Evolutionary conservation across 1,140 invertebrate genomes (phyloP).

Genomic region (Forficula auricularia): DNA sequence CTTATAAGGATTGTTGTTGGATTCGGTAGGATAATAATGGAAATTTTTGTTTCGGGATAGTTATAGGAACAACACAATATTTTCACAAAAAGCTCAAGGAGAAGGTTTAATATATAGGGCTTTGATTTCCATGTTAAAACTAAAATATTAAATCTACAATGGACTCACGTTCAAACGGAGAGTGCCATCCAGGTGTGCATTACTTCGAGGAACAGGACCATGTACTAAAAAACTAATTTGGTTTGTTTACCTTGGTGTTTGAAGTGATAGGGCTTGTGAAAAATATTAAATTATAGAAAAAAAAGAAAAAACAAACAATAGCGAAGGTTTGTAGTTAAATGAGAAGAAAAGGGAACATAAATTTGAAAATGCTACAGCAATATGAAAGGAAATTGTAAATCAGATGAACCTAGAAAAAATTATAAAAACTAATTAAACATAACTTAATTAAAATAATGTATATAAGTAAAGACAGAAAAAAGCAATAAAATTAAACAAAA

Average conservation of each 20-base stretch:
- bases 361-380: neutral
- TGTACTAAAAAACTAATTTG: slow-evolving; percentile 1
- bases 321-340: too few relatives aligned
- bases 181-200: neutral
- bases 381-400: slow-evolving; percentile 1
- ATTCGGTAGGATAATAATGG: too few relatives aligned
- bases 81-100: too few relatives aligned
- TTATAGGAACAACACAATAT: too few relatives aligned
- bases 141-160: neutral
- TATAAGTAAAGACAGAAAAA: neutral
- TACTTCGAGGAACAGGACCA: neutral
- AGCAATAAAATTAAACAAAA: slow-evolving; percentile 1
- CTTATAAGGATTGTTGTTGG: too few relatives aligned
- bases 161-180: neutral
- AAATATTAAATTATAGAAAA: neutral
- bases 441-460: neutral
- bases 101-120: too few relatives aligned
- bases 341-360: neutral
- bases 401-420: slow-evolving; percentile 6
- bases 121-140: too few relatives aligned
- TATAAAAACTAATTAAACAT: too few relatives aligned
- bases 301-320: slow-evolving; percentile 5
- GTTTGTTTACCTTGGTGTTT: slow-evolving; percentile 1
- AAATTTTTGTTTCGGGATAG: too few relatives aligned
- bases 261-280: neutral